phyloP scores from a whole-genome alignment of 2,888 invertebrate species.

The Ischnura elegans region DNA sequence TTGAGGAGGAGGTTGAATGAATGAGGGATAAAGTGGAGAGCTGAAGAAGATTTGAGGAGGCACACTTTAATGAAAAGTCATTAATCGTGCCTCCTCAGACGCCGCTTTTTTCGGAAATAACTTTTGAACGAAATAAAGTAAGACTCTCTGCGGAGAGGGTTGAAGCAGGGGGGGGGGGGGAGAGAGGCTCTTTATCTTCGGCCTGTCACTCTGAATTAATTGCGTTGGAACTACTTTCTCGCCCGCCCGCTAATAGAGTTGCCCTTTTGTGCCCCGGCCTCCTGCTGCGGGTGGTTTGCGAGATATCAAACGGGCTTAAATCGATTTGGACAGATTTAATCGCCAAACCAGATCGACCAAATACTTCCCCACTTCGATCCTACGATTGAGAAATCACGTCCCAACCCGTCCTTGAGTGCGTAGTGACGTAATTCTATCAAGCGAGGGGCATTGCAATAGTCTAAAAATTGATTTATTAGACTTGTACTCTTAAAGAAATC shows the following conservation, averaged over 20 bases:
- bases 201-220: slow-evolving; percentile 26
- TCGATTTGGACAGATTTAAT: neutral
- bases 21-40: neutral
- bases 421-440: too few relatives aligned
- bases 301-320: neutral
- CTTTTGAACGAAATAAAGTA: slow-evolving; percentile 58
- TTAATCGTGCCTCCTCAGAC: slow-evolving; percentile 46
- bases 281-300: neutral
- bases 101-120: slow-evolving; percentile 55
- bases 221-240: slow-evolving; percentile 23
- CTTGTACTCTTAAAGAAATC: too few relatives aligned
- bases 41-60: slow-evolving; percentile 7
- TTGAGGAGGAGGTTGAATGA: too few relatives aligned
- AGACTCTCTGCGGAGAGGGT: neutral
- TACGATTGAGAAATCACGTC: neutral
- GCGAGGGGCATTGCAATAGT: too few relatives aligned
- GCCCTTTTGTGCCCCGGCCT: neutral
- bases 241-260: neutral
- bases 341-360: neutral
- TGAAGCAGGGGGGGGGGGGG: too few relatives aligned
- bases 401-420: too few relatives aligned
- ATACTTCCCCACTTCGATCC: neutral
- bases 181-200: neutral
- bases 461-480: too few relatives aligned
- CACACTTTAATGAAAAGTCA: slow-evolving; percentile 54